Evolutionary conservation across 1,140 invertebrate species (phyloP).

Genomic region (Rhyzopertha dominica): DNA sequence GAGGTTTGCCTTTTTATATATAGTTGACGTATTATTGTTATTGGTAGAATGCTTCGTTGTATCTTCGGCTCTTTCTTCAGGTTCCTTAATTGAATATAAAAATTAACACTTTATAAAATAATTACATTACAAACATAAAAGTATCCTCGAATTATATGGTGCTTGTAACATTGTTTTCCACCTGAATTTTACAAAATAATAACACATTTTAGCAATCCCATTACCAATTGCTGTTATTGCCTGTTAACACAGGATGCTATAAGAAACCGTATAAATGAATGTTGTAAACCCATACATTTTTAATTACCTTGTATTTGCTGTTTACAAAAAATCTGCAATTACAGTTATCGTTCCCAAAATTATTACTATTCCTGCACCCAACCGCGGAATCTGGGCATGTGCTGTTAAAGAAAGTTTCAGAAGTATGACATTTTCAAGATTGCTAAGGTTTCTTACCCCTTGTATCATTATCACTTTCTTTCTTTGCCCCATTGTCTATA

Average conservation of each 20-base stretch:
- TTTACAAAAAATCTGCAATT: constrained; percentile 63
- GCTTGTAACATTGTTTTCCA: constrained; percentile 52
- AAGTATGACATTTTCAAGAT: not conserved
- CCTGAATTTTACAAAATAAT: constrained; percentile 53
- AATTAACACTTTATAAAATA: constrained; percentile 5
- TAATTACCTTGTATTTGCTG: constrained; percentile 63
- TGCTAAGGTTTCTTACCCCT: constrained; percentile 39
- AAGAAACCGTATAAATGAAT: constrained; percentile 26
- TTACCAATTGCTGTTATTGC: constrained; percentile 57
- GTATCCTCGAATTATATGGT: constrained; percentile 48
- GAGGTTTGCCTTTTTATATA: constrained; percentile 63
- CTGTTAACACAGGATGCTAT: constrained; percentile 58
- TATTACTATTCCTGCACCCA: constrained; percentile 68
- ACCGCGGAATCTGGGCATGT: constrained; percentile 68
- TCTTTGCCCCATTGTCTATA: constrained; percentile 57
- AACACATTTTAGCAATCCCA: constrained; percentile 50
- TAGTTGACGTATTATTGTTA: constrained; percentile 57
- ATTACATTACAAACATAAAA: constrained; percentile 33
- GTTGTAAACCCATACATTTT: constrained; percentile 16
- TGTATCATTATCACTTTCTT: constrained; percentile 54
- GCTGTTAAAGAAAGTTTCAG: constrained; percentile 48
- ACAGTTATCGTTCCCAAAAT: constrained; percentile 66
- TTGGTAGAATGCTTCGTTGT: constrained; percentile 40
- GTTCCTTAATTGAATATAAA: constrained; percentile 22
- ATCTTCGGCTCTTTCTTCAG: constrained; percentile 38